Conservation (phyloP, 2,888 invertebrate genomes). For the Melolontha melolontha region DNA sequence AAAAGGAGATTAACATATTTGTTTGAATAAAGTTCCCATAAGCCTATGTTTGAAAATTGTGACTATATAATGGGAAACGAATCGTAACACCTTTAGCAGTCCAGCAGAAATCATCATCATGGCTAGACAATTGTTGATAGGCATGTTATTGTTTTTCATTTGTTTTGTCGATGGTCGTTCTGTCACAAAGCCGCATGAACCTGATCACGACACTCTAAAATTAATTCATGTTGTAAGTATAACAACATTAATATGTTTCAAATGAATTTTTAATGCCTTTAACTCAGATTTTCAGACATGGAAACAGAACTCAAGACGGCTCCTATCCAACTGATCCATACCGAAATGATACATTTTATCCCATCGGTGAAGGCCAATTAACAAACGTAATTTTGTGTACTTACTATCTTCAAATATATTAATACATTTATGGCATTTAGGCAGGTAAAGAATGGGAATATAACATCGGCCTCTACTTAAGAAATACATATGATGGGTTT, state of each 20-base stretch:
- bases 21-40: too few relatives aligned
- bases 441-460: conserved; percentile 7
- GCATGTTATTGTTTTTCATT: conserved; percentile 1
- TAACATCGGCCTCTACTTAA: conserved; percentile 9
- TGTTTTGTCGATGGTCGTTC: conserved; percentile 7
- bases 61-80: too few relatives aligned
- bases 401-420: neutral
- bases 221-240: conserved; percentile 9
- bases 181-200: neutral
- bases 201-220: neutral
- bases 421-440: neutral
- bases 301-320: conserved; percentile 53
- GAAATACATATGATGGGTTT: conserved; percentile 2
- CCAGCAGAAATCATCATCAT: neutral
- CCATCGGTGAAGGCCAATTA: conserved; percentile 67
- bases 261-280: too few relatives aligned
- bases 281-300: conserved; percentile 64
- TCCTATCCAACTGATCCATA: conserved; percentile 60
- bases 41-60: too few relatives aligned
- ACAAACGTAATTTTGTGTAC: conserved; percentile 62
- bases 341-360: conserved; percentile 62
- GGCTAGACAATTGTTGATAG: conserved; percentile 5
- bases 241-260: too few relatives aligned
- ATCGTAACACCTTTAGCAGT: too few relatives aligned
- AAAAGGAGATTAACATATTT: too few relatives aligned